Percentiles rank a stretch among this genome's conserved stretches.
Conservation (phyloP, 1,140 invertebrate species). For the Hypothenemus hampei region DNA sequence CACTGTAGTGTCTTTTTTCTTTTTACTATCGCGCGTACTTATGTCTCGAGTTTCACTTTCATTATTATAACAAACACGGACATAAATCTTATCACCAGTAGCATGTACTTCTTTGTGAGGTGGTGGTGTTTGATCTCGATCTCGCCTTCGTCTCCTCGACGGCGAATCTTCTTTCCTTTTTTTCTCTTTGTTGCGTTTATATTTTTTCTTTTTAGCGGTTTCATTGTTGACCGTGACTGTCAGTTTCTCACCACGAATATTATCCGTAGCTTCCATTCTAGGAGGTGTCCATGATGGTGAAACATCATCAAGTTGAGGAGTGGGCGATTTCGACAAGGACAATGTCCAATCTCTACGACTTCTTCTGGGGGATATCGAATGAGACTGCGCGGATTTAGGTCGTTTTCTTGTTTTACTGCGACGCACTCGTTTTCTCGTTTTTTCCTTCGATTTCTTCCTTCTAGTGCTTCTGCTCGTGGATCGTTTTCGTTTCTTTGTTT, state of each 20-base stretch:
- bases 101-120: constrained; percentile 87
- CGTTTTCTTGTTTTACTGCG: constrained; percentile 12
- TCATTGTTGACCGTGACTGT: constrained; percentile 55
- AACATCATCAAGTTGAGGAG: constrained; percentile 23
- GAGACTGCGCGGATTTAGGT: constrained; percentile 2
- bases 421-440: constrained; percentile 26
- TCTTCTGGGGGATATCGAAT: constrained; percentile 26
- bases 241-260: constrained; percentile 44
- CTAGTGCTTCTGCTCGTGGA: constrained; percentile 38
- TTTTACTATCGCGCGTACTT: constrained; percentile 48
- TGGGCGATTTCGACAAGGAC: constrained; percentile 44
- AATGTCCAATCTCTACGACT: constrained; percentile 38
- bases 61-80: constrained; percentile 85
- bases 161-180: constrained; percentile 48
- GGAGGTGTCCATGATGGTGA: constrained; percentile 50
- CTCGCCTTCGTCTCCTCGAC: constrained; percentile 50
- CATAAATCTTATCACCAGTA: constrained; percentile 85
- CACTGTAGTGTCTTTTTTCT: constrained; percentile 45
- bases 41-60: constrained; percentile 55
- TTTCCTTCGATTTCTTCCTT: constrained; percentile 36
- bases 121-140: constrained; percentile 52
- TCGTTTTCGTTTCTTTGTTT: constrained; percentile 38
- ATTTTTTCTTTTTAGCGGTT: constrained; percentile 50
- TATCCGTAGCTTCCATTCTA: constrained; percentile 33
- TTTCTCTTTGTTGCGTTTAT: constrained; percentile 45